A percentile compares a stretch with the other conserved stretches of the same genome.
These are phyloP conservation scores for Pantherophis alleghaniensis DNA, from an alignment of 2,797 vertebrate species.

Conservation along the genomic window DNA sequence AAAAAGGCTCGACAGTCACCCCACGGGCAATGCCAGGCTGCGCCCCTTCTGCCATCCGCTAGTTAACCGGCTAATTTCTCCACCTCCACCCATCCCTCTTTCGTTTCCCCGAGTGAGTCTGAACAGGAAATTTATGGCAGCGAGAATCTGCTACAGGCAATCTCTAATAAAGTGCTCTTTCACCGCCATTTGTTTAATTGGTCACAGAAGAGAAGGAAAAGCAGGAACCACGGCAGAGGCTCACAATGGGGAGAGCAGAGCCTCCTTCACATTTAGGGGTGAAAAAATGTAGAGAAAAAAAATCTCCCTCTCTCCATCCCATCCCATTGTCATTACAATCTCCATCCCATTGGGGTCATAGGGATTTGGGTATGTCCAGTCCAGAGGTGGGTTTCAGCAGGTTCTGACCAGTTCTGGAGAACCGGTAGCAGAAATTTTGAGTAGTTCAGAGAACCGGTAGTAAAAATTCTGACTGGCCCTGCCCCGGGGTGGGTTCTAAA, in stretches of 20 bases:
- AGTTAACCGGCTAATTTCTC: conserved; percentile 84
- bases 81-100: conserved; percentile 65
- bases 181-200: conserved; percentile 93
- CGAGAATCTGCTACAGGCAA: conserved; percentile 81
- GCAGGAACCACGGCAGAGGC: conserved; percentile 62
- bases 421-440: no score
- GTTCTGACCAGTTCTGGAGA: no score
- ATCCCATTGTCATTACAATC: conserved; percentile 20
- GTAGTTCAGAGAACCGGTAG: no score
- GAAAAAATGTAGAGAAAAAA: conserved; percentile 42
- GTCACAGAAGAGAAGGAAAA: conserved; percentile 83
- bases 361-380: no score
- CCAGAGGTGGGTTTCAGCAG: no score
- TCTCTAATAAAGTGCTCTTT: conserved; percentile 95
- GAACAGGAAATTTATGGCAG: conserved; percentile 86
- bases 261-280: conserved; percentile 43
- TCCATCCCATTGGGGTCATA: no score
- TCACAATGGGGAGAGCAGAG: conserved; percentile 46
- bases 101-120: conserved; percentile 70
- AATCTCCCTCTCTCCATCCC: background rate
- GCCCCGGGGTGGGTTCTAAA: no score
- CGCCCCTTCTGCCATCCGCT: conserved; percentile 77
- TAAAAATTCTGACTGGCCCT: no score
- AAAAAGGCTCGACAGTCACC: conserved; percentile 80
- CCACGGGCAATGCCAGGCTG: conserved; percentile 75